Percentiles rank a stretch among this genome's conserved stretches.
Conservation (phyloP, 2,797 vertebrate genomes). For the Sebastes cheni region DNA sequence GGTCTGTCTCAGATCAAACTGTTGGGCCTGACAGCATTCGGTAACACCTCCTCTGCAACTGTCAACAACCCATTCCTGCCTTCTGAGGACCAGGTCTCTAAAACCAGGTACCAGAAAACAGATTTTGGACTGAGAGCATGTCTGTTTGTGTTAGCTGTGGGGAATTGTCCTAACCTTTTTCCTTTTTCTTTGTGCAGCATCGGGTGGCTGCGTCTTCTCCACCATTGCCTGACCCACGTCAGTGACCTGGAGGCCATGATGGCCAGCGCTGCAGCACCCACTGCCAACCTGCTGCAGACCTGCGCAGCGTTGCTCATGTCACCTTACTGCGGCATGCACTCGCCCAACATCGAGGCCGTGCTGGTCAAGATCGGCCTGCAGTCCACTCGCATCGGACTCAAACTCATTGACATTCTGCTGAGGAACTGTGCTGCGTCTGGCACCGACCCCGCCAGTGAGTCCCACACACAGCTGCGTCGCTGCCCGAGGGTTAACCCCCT, state of each 20-base stretch:
- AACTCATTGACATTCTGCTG: slow-evolving; percentile 96
- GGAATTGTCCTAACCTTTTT: background rate
- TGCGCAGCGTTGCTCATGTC: slow-evolving; percentile 98
- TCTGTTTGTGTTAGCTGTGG: background rate
- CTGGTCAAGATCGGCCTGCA: slow-evolving; percentile 98
- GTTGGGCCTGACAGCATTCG: slow-evolving; percentile 95
- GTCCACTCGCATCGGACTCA: slow-evolving; percentile 95
- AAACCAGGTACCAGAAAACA: slow-evolving; percentile 89
- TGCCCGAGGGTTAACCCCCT: background rate
- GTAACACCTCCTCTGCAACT: slow-evolving; percentile 97
- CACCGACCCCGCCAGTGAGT: slow-evolving; percentile 93
- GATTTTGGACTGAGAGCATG: accelerated
- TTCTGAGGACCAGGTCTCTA: slow-evolving; percentile 98
- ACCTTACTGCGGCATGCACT: slow-evolving; percentile 99
- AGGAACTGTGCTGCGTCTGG: slow-evolving; percentile 97
- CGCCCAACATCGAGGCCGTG: slow-evolving; percentile 97
- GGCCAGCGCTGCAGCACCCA: slow-evolving; percentile 97
- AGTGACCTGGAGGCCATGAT: slow-evolving; percentile 97
- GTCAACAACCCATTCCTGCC: slow-evolving; percentile 99
- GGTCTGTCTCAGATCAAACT: slow-evolving; percentile 98
- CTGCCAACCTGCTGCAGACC: slow-evolving; percentile 96
- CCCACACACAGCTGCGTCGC: background rate
- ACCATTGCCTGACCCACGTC: slow-evolving; percentile 98
- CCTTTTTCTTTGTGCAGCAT: slow-evolving; percentile 82
- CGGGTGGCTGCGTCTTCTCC: slow-evolving; percentile 95